These are phyloP conservation scores for Ephydatia muelleri DNA, from an alignment of 37 sponge, comb jelly and placozoan species.

Conservation along the genomic window DNA sequence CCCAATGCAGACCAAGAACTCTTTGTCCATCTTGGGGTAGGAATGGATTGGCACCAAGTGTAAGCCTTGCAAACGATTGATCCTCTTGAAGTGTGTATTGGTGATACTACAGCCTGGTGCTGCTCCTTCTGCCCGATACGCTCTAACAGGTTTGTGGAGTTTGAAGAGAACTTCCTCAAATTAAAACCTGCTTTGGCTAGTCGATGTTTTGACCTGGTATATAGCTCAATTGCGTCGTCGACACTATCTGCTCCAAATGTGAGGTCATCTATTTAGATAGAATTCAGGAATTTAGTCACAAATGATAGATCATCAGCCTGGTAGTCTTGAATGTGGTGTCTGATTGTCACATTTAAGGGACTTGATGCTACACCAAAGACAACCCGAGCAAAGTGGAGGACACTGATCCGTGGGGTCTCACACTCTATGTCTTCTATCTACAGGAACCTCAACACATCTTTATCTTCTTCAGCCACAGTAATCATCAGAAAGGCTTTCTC, in stretches of 20 bases:
- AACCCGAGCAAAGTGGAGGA: constrained; percentile 31
- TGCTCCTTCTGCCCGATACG: constrained; percentile 1
- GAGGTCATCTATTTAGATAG: constrained; percentile 49
- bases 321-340: constrained; percentile 30
- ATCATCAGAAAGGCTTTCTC: constrained; percentile 23
- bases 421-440: constrained; percentile 29
- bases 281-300: constrained; percentile 9
- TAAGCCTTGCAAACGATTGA: not conserved
- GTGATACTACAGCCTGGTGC: no score
- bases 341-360: constrained; percentile 47
- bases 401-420: not conserved
- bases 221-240: constrained; percentile 21
- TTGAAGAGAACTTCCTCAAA: constrained; percentile 39
- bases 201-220: constrained; percentile 11
- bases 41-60: not conserved
- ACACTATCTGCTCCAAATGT: constrained; percentile 16
- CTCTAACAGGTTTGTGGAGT: not conserved
- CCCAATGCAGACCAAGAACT: not conserved
- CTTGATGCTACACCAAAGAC: constrained; percentile 61
- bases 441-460: constrained; percentile 30
- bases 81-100: no score
- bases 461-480: constrained; percentile 9
- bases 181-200: constrained; percentile 34
- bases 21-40: not conserved
- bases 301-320: constrained; percentile 7